Conservation (phyloP, 2,113 vertebrate genomes). For the Aspidoscelis tigris region DNA sequence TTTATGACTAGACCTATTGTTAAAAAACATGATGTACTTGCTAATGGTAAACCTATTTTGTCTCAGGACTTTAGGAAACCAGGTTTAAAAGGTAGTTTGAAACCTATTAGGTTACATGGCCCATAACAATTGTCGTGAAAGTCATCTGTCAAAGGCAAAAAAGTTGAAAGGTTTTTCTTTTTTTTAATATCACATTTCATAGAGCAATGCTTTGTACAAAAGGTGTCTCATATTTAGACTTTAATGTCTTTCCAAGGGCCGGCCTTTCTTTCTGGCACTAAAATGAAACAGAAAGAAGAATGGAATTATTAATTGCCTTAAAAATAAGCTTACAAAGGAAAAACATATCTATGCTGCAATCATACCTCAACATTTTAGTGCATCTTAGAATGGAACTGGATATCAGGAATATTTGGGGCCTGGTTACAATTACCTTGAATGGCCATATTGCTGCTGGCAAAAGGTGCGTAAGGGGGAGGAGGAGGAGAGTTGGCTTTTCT, state of each 20-base stretch:
- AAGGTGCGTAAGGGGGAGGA: too few species aligned
- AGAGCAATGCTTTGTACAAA: slow-evolving; percentile 12
- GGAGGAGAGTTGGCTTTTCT: too few species aligned
- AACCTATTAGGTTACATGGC: not conserved
- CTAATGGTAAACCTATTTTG: slow-evolving; percentile 3
- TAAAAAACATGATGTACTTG: not conserved
- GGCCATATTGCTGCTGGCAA: too few species aligned
- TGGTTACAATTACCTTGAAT: too few species aligned
- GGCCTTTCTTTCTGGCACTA: not conserved
- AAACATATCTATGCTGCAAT: too few species aligned
- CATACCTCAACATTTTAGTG: too few species aligned
- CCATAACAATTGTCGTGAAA: not conserved
- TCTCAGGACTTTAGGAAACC: not conserved
- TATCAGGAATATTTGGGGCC: too few species aligned
- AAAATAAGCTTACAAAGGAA: too few species aligned
- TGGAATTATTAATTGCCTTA: not conserved
- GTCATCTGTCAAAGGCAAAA: slow-evolving; percentile 18
- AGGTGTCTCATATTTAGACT: not conserved
- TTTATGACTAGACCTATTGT: slow-evolving; percentile 23
- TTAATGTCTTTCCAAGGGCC: not conserved
- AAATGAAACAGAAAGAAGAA: not conserved
- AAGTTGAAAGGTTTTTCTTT: too few species aligned
- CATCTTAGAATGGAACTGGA: too few species aligned
- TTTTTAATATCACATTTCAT: not conserved
- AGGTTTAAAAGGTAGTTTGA: slow-evolving; percentile 7